These are phyloP conservation scores for Neodiprion virginianus DNA, from an alignment of 1,140 invertebrate species.

Conservation along the genomic window DNA sequence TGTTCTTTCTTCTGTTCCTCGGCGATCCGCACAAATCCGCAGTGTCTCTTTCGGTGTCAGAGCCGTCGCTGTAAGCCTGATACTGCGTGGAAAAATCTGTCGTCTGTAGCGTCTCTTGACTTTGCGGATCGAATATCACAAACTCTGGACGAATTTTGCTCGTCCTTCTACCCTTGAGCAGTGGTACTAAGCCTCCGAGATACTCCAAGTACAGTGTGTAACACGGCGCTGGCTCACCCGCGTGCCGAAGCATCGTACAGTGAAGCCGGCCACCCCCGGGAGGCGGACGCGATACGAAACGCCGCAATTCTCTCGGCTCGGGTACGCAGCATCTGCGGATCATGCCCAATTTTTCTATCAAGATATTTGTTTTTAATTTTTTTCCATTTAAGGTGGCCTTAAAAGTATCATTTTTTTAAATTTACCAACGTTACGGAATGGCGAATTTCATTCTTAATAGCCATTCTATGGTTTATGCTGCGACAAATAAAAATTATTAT, in stretches of 20 bases:
- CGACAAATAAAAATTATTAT: too few relatives aligned
- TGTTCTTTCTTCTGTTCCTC: conserved; percentile 67
- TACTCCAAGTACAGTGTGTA: conserved; percentile 98
- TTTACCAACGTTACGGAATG: too few relatives aligned
- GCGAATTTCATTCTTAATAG: too few relatives aligned
- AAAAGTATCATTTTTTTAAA: too few relatives aligned
- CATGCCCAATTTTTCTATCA: neutral
- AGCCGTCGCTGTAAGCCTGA: conserved; percentile 69
- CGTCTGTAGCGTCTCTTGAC: conserved; percentile 45
- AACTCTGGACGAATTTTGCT: conserved; percentile 98
- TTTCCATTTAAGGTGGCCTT: too few relatives aligned
- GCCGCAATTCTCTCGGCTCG: conserved; percentile 82
- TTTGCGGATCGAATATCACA: conserved; percentile 96
- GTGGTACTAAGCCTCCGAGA: conserved; percentile 92
- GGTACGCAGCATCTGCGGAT: conserved; percentile 87
- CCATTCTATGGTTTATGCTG: too few relatives aligned
- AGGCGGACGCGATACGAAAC: conserved; percentile 93
- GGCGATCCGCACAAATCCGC: conserved; percentile 67
- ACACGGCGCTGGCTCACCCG: conserved; percentile 72
- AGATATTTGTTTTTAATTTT: too few relatives aligned
- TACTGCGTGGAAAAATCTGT: conserved; percentile 51
- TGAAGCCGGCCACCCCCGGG: conserved; percentile 83
- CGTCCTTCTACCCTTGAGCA: conserved; percentile 93
- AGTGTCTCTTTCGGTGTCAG: conserved; percentile 79
- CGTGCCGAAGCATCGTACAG: conserved; percentile 96